These are phyloP conservation scores for Siphamia tubifer DNA, from an alignment of 2,113 vertebrate genomes.

Conservation along the genomic window DNA sequence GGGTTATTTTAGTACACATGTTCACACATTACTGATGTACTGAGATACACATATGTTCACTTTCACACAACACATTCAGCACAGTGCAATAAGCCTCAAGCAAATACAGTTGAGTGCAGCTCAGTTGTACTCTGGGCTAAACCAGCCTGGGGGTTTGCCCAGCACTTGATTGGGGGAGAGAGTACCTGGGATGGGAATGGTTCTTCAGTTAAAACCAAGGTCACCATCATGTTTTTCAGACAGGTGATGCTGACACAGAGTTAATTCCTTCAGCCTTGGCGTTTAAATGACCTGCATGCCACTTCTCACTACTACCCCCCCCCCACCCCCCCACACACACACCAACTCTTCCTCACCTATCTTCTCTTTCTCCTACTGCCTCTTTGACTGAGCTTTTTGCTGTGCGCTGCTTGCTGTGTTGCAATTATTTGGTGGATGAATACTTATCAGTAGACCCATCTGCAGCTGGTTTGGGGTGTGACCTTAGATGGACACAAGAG, in stretches of 20 bases:
- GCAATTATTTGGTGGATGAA: slow-evolving; percentile 32
- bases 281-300: slow-evolving; percentile 87
- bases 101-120: neutral
- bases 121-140: slow-evolving; percentile 19
- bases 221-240: slow-evolving; percentile 56
- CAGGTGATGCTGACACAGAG: slow-evolving; percentile 68
- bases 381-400: slow-evolving; percentile 29
- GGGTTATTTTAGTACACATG: neutral
- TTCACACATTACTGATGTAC: neutral
- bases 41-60: neutral
- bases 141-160: slow-evolving; percentile 8
- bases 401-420: slow-evolving; percentile 34
- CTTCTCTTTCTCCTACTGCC: slow-evolving; percentile 51
- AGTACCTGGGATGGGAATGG: slow-evolving; percentile 53
- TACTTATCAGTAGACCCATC: slow-evolving; percentile 1
- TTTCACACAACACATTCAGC: neutral
- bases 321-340: neutral
- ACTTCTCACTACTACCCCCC: slow-evolving; percentile 61
- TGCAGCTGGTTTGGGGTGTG: slow-evolving; percentile 49
- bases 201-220: slow-evolving; percentile 58
- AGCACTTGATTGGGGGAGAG: slow-evolving; percentile 8
- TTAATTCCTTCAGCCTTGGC: slow-evolving; percentile 84
- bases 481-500: slow-evolving; percentile 25
- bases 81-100: slow-evolving; percentile 11
- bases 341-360: slow-evolving; percentile 35